phyloP scores from a whole-genome alignment of 2,888 invertebrate species.

The Leucophora obtusa region DNA sequence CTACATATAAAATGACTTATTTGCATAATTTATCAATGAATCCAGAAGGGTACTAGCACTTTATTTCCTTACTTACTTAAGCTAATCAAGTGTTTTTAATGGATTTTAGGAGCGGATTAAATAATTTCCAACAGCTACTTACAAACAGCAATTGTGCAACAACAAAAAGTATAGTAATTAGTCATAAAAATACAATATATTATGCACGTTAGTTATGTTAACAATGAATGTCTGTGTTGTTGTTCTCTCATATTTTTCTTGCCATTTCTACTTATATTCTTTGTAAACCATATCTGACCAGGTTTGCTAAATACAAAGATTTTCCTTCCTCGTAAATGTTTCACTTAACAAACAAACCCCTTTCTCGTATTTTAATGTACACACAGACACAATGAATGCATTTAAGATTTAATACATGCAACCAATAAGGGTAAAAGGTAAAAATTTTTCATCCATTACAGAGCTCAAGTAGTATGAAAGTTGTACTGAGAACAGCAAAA shows the following conservation, averaged over 20 bases:
- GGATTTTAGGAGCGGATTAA: constrained; percentile 40
- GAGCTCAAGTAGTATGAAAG: constrained; percentile 10
- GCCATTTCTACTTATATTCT: background rate
- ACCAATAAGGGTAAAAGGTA: constrained; percentile 29
- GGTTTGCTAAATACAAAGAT: constrained; percentile 12
- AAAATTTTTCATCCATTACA: constrained; percentile 20
- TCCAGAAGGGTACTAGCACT: constrained; percentile 24
- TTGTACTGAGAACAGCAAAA: no score
- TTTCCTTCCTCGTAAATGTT: constrained; percentile 21
- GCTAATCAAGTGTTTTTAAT: constrained; percentile 53
- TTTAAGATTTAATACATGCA: constrained; percentile 41
- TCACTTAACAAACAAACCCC: constrained; percentile 6
- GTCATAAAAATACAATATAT: constrained; percentile 41
- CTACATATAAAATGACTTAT: constrained; percentile 14
- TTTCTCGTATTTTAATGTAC: background rate
- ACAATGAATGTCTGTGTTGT: constrained; percentile 16
- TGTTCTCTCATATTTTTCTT: background rate
- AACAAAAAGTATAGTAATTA: constrained; percentile 44
- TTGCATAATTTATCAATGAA: constrained; percentile 59
- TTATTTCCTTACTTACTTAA: background rate
- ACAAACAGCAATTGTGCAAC: background rate
- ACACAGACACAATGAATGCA: constrained; percentile 8
- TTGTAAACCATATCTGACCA: constrained; percentile 23
- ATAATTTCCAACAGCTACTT: constrained; percentile 22
- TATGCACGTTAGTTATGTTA: background rate